phyloP scores from a whole-genome alignment of 2,113 vertebrate species.

The Nothocercus julius region DNA sequence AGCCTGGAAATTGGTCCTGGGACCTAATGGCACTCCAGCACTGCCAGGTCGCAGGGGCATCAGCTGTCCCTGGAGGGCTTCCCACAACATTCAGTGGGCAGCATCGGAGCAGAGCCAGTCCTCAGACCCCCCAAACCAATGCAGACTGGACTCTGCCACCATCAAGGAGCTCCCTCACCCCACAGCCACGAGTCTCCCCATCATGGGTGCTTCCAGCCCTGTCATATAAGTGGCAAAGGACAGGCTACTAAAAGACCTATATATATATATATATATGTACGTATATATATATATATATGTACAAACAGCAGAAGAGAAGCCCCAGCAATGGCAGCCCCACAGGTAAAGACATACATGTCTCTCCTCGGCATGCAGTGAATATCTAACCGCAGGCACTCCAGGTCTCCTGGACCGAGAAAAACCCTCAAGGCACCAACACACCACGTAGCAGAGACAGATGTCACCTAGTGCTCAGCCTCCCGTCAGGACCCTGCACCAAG shows the following conservation, averaged over 20 bases:
- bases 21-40: neutral
- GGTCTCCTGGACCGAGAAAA: neutral
- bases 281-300: too few relatives aligned
- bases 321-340: neutral
- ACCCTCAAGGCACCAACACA: neutral
- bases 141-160: neutral
- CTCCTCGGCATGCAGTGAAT: accelerated
- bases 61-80: neutral
- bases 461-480: neutral
- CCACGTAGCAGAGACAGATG: neutral
- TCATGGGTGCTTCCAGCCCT: neutral
- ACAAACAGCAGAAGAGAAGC: neutral
- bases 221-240: neutral
- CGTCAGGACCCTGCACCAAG: neutral
- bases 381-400: neutral
- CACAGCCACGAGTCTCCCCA: neutral
- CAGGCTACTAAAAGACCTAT: neutral
- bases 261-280: too few relatives aligned
- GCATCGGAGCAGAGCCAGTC: neutral
- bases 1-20: neutral
- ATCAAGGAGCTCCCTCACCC: neutral
- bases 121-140: neutral
- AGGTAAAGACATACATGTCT: neutral
- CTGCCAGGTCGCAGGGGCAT: neutral
- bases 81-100: neutral